Evolutionary conservation across 2,797 vertebrate genomes (phyloP).

Genomic region (Rallus crepitans): DNA sequence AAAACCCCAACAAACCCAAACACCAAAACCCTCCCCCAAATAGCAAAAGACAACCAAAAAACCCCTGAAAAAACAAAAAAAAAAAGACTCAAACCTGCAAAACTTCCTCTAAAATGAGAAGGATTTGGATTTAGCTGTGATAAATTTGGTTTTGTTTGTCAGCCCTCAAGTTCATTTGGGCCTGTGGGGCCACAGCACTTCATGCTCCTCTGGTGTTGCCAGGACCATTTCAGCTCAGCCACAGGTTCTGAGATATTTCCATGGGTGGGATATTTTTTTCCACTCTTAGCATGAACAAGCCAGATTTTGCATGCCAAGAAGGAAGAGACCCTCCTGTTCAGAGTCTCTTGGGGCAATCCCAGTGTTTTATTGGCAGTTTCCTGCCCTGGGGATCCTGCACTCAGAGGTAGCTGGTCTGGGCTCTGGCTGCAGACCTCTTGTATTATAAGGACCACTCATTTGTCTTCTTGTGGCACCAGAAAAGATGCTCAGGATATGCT

Average conservation of each 20-base stretch:
- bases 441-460: not conserved
- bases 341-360: not conserved
- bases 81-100: not conserved
- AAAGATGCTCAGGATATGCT: not conserved
- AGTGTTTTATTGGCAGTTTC: not conserved
- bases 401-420: fast-evolving
- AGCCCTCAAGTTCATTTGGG: not conserved
- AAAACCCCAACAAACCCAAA: not conserved
- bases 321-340: not conserved
- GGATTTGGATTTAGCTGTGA: not conserved
- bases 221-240: not conserved
- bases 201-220: not conserved
- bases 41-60: not conserved
- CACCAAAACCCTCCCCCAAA: no score
- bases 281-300: not conserved
- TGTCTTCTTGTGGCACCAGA: not conserved
- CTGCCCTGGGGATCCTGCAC: fast-evolving
- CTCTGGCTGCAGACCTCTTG: not conserved
- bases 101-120: not conserved
- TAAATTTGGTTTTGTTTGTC: not conserved
- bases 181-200: not conserved
- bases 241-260: not conserved
- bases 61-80: not conserved
- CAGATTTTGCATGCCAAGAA: not conserved
- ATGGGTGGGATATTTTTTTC: not conserved